Percentiles rank a stretch among this genome's conserved stretches.
Evolutionary conservation across 2,113 vertebrate genomes (phyloP).

Genomic region (Lamprologus ornatipinnis): DNA sequence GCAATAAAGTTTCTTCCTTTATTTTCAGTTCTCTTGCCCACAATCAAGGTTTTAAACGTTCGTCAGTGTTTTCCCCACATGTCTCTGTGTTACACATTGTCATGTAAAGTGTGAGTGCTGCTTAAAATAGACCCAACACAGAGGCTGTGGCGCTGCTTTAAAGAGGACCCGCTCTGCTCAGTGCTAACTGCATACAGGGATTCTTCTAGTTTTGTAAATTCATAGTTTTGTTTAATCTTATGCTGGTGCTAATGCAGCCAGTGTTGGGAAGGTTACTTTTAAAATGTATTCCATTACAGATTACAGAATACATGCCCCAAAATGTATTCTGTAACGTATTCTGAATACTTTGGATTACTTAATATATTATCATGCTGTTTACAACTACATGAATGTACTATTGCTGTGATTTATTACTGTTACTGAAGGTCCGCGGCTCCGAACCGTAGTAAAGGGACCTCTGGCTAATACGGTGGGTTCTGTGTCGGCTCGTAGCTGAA

Average conservation of each 20-base stretch:
- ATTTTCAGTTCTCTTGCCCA: not conserved
- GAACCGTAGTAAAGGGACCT: no score
- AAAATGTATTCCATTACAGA: no score
- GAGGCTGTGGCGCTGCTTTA: not conserved
- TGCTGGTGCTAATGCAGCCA: not conserved
- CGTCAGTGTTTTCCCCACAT: no score
- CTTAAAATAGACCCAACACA: not conserved
- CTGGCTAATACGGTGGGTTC: no score
- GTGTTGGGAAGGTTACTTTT: no score
- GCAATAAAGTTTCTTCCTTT: not conserved
- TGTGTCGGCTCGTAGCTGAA: no score
- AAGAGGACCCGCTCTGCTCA: not conserved
- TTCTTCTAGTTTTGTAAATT: not conserved
- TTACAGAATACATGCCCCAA: fast-evolving
- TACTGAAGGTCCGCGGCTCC: no score
- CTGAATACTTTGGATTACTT: no score
- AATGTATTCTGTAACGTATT: no score
- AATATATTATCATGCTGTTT: no score
- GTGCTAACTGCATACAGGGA: not conserved
- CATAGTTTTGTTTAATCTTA: not conserved
- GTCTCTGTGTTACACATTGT: not conserved
- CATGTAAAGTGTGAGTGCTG: not conserved
- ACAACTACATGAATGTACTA: no score
- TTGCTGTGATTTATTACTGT: no score
- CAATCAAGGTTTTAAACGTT: not conserved